Percentiles rank a stretch among this genome's conserved stretches.
Conservation (phyloP, 2,888 invertebrate species). For the Dynastes maya region DNA sequence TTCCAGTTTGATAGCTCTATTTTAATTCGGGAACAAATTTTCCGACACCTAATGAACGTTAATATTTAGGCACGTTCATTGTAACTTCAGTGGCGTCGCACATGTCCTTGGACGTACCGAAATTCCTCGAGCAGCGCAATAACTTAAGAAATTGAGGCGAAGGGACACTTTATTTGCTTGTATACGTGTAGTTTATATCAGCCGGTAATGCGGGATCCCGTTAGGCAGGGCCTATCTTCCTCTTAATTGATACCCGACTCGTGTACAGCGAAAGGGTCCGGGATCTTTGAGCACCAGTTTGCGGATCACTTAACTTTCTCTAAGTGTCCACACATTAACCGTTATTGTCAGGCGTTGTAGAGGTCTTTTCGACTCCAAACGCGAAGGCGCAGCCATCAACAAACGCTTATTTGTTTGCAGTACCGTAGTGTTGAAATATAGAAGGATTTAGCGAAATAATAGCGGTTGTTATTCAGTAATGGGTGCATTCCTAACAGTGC, state of each 20-base stretch:
- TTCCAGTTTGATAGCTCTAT: not conserved
- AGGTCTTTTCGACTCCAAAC: slow-evolving; percentile 5
- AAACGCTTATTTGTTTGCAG: not conserved
- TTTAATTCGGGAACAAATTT: slow-evolving; percentile 1
- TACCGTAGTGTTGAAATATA: not conserved
- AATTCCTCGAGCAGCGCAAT: not conserved
- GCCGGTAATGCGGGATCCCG: slow-evolving; percentile 14
- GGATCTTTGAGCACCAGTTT: slow-evolving; percentile 31
- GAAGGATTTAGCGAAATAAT: too few species aligned
- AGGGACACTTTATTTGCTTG: slow-evolving; percentile 12
- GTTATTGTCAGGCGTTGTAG: slow-evolving; percentile 18
- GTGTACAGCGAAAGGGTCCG: not conserved
- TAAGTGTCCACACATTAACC: slow-evolving; percentile 39
- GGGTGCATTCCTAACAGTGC: not conserved
- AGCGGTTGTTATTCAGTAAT: not conserved
- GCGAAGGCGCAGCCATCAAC: not conserved
- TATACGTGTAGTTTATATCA: slow-evolving; percentile 29
- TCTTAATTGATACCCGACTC: slow-evolving; percentile 32
- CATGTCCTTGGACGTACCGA: not conserved
- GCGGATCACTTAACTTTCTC: slow-evolving; percentile 33
- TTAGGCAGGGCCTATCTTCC: slow-evolving; percentile 9
- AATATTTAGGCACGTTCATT: not conserved
- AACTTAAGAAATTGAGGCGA: slow-evolving; percentile 4
- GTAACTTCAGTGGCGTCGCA: not conserved
- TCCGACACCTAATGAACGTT: slow-evolving; percentile 1